phyloP scores from a whole-genome alignment of 2,888 invertebrate species.

The Pseudoips prasinana region DNA sequence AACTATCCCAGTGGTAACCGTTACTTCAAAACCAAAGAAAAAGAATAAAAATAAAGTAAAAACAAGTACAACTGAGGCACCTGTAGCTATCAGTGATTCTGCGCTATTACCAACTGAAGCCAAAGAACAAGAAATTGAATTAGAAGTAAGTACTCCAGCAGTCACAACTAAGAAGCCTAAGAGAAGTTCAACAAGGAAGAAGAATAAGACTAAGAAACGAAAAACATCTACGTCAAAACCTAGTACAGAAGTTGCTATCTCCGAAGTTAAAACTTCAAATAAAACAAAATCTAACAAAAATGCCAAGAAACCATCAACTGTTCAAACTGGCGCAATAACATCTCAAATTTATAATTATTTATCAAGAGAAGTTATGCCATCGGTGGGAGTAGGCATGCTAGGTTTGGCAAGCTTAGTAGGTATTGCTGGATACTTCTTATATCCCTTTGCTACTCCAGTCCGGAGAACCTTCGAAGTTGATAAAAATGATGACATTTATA shows the following conservation, averaged over 20 bases:
- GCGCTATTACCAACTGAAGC: slow-evolving; percentile 72
- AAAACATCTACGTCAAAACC: slow-evolving; percentile 75
- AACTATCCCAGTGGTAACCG: slow-evolving; percentile 38
- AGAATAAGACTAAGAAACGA: slow-evolving; percentile 82
- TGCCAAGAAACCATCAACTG: slow-evolving; percentile 63
- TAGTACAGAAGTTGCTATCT: slow-evolving; percentile 47
- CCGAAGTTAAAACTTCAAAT: slow-evolving; percentile 76
- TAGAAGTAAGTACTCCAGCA: slow-evolving; percentile 72
- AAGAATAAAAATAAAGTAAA: slow-evolving; percentile 69
- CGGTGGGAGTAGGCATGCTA: slow-evolving; percentile 89
- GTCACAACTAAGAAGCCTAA: slow-evolving; percentile 75
- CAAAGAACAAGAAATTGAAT: slow-evolving; percentile 74
- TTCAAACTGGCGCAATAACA: slow-evolving; percentile 81
- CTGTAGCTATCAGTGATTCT: slow-evolving; percentile 59
- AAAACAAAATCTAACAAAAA: slow-evolving; percentile 76
- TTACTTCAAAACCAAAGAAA: slow-evolving; percentile 65
- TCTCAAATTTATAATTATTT: slow-evolving; percentile 90
- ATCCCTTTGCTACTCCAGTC: slow-evolving; percentile 86
- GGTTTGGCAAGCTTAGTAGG: slow-evolving; percentile 89
- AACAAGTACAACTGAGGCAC: slow-evolving; percentile 45
- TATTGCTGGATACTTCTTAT: slow-evolving; percentile 88
- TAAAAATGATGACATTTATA: slow-evolving; percentile 84
- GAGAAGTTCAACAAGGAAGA: slow-evolving; percentile 71
- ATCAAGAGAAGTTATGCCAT: slow-evolving; percentile 90
- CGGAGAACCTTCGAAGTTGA: slow-evolving; percentile 85